Evolutionary conservation across 2,113 vertebrate genomes (phyloP).

Genomic region (Prolemur simus): DNA sequence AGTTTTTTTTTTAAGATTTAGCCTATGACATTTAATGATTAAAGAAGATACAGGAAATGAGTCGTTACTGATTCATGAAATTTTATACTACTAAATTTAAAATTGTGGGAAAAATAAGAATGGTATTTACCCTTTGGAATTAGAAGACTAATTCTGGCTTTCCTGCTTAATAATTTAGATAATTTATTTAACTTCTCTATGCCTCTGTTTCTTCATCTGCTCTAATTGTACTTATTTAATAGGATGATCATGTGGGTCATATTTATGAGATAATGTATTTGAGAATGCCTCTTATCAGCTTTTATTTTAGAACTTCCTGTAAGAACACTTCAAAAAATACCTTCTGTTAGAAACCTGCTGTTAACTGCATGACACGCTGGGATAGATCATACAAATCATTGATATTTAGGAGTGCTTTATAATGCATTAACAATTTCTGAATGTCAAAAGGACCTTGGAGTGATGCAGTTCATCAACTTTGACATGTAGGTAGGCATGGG

Average conservation of each 20-base stretch:
- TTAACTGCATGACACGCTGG: neutral
- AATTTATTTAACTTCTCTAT: neutral
- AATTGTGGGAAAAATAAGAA: neutral
- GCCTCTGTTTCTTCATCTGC: neutral
- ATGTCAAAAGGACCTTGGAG: neutral
- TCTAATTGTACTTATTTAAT: constrained; percentile 8
- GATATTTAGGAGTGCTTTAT: neutral
- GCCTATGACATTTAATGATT: constrained; percentile 28
- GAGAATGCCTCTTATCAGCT: constrained; percentile 1
- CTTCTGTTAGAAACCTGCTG: constrained; percentile 27
- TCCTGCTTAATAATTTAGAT: constrained; percentile 25
- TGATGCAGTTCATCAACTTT: neutral
- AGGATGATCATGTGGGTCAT: neutral
- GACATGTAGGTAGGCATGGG: neutral
- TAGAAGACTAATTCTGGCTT: constrained; percentile 8
- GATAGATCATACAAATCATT: neutral
- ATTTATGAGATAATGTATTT: constrained; percentile 3
- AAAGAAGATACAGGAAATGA: constrained; percentile 8
- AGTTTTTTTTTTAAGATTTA: constrained; percentile 22
- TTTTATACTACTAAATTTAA: constrained; percentile 17
- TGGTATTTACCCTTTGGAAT: neutral
- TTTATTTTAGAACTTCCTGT: constrained; percentile 29
- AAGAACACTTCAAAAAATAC: constrained; percentile 15
- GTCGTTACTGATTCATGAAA: neutral
- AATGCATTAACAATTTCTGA: neutral